Evolutionary conservation across 2,797 vertebrate species (phyloP), one percentile per base, ranked within the genome.

Genomic region (Taeniopygia guttata): DNA sequence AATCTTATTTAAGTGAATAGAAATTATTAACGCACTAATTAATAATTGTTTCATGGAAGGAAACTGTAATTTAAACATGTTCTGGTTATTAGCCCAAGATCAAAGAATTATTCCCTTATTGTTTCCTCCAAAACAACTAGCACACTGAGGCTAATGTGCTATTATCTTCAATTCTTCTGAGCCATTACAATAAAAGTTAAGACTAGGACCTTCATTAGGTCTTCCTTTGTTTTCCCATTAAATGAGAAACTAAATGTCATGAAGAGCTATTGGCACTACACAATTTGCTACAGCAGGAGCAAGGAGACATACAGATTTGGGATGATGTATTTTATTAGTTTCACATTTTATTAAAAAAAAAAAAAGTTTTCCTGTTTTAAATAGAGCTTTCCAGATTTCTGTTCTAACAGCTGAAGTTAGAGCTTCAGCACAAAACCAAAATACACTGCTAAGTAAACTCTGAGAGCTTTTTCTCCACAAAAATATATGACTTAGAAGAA

Each of bases 11-110:
- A 90, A 92, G 32, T 63, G 40, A 94, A 69, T 5, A 84, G 52
- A 73, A 93, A 88, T 69, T 72, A 81, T 68, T 86, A 93, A 68
- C 29, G 45, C 17, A 78, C 13, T 63, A 88, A 90, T 90, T 72
- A 88, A 81, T 56, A 26, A 70, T 18, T 80, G 30, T 54, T 94
- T 64, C 9, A 34, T 34, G 15, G 18, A 87, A 90, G 18, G 45
- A 82, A 92, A 45, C 18, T 55, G n/a, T 30, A 81, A 91, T 36
- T 89, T 81, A 74, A 84, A 67, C 1, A 2, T 64, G n/a, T 68
- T 60, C 22, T 51, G 26, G 58, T 73, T 90, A 84, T 76, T 79
- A 58, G 18, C 17, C 11, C 23, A 87, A 84, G 48, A 68, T 66
- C 46, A 81, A 95, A 94, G 25, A 83, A 58, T 36, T 8, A 63